Evolutionary conservation across 2,888 invertebrate genomes (phyloP), one percentile per base, ranked within the genome.

Genomic region (Stramonita haemastoma): DNA sequence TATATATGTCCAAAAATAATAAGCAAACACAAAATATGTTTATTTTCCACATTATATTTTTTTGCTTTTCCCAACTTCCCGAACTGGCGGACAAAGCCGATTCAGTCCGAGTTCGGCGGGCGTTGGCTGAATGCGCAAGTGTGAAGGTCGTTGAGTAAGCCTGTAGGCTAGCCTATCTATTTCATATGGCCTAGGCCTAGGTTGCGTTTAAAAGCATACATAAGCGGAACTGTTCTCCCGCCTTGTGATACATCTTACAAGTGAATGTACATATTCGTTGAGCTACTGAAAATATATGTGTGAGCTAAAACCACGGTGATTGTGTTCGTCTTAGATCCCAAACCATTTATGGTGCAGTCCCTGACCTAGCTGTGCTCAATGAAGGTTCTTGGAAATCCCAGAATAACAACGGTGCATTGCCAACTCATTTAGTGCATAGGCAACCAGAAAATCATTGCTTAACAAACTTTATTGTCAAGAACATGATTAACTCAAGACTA

Each of bases 301-400:
- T 60, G 22, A 60, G 22, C 57, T 46, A 8, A 46, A 60, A 19
- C 22, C 34, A 79, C 22, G 46, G 26, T 22, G 46, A 46, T 13
- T 29, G 57, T 85, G 8, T 29, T 11, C 57, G 13, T 17, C 56
- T 22, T 57, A 56, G 56, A 36, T 85, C 29, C n/a, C 86, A 86
- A 66, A 46, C 86, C 86, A 86, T 86, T 86, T 86, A 86, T 66
- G 86, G 86, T 22, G 86, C 29, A 86, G 56, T 85, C 57, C 46
- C 57, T 29, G n/a, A n/a, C 5, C 15, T 15, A 29, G 86, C 32
- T 15, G 32, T 22, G 34, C n/a, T n/a, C n/a, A n/a, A 46, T 46
- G 13, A 29, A 86, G 86, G 66, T 86, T 86, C 86, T 57, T 32
- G 66, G 86, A 86, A 86, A 46, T 34, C 79, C 6, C 22, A 11